A percentile compares a stretch with the other conserved stretches of the same genome.
phyloP scores from a whole-genome alignment of 2,113 vertebrate species.

The Platanista minor region DNA sequence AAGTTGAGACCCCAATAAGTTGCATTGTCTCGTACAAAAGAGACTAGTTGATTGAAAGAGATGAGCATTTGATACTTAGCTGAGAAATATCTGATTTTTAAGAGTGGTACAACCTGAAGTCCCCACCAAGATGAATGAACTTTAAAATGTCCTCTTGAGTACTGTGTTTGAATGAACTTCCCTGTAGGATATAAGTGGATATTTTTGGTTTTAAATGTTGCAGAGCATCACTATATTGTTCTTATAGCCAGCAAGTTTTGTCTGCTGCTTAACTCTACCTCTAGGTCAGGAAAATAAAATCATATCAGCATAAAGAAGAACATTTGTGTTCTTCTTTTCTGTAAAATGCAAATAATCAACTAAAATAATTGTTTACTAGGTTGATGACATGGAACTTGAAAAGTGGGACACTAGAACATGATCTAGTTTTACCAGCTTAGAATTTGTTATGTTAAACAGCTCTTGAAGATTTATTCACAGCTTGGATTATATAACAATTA shows the following conservation, averaged over 20 bases:
- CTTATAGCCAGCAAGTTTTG: background rate
- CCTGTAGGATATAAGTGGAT: background rate
- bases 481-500: background rate
- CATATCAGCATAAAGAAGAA: background rate
- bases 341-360: background rate
- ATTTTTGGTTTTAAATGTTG: constrained; percentile 16
- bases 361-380: background rate
- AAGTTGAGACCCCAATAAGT: background rate
- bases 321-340: background rate
- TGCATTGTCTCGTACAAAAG: background rate
- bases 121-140: background rate
- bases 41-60: background rate
- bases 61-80: background rate
- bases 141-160: background rate
- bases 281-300: background rate
- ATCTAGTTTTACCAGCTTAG: background rate
- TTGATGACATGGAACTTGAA: background rate
- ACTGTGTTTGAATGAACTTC: background rate
- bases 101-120: background rate
- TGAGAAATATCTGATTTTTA: constrained; percentile 1
- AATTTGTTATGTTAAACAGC: background rate
- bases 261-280: background rate
- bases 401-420: background rate
- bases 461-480: background rate
- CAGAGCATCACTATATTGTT: background rate